Base-by-base conservation (phyloP, 2,797 vertebrate species). In the Acipenser oxyrinchus region DNA sequence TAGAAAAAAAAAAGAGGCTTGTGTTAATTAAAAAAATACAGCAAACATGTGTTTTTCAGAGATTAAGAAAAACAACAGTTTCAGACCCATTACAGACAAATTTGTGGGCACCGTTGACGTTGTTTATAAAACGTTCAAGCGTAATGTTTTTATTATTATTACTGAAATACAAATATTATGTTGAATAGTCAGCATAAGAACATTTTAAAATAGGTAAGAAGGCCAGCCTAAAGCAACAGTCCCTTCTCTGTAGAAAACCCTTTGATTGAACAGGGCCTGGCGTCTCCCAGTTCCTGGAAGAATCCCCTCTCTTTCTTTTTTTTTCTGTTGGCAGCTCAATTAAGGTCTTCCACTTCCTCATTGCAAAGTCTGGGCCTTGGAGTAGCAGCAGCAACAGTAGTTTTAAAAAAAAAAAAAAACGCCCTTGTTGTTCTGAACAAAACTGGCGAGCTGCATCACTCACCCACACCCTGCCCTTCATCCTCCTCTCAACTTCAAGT, bases 101-200 rank as follows among this genome's bases (percentile, higher is more conserved):
- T 75, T 73, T 78, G 65, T 67, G 66, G 72, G 73, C 71, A 69
- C 23, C 23, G 23, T 37, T 37, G 23, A 37, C 23, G 23, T 37
- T 37, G 4, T 3, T 37, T 37, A 37, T 37, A 37, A 37, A 37
- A 37, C 23, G 23, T 37, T 37, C 23, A 37, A 37, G 23, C 23
- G 4, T 4, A 37, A 37, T 37, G 23, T 37, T 37, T 37, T 37
- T 37, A 37, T 37, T 37, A 37, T 37, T 37, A 37, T 37, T 37
- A 37, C 3, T 37, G 81, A 88, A 78, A 87, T 90, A 89, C 79
- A 87, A 89, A 90, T 68, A 68, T 77, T 85, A 82, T 84, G 84
- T 86, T 84, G 82, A 91, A 91, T 88, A 91, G 88, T 91, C 89
- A 86, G 84, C 79, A 78, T 86, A 83, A 83, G 81, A 88, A 86